A percentile compares a stretch with the other conserved stretches of the same genome.
These are phyloP conservation scores for Lucilia sericata DNA, from an alignment of 1,140 invertebrate species.

Conservation along the genomic window DNA sequence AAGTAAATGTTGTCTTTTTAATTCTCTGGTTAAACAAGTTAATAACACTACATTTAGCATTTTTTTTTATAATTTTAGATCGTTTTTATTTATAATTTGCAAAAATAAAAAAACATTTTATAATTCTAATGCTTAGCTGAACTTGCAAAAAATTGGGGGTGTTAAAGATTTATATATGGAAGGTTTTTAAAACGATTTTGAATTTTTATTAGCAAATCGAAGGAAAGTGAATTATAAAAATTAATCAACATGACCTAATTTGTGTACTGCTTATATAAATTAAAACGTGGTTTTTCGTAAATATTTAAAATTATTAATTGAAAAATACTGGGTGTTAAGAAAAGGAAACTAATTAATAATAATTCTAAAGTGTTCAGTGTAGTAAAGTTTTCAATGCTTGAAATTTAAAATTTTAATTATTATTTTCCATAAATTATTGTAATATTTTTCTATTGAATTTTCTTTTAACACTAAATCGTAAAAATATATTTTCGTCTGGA, in stretches of 20 bases:
- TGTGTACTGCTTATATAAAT: too few species aligned
- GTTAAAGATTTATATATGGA: neutral
- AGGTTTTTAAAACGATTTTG: neutral
- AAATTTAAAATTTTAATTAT: too few species aligned
- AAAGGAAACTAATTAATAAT: too few species aligned
- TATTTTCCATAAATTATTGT: too few species aligned
- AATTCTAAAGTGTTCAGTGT: too few species aligned
- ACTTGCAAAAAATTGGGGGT: neutral
- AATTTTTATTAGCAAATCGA: neutral
- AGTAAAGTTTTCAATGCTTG: too few species aligned
- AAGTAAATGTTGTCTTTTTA: neutral
- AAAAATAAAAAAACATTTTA: neutral
- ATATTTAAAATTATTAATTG: too few species aligned
- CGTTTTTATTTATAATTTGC: neutral
- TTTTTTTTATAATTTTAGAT: neutral
- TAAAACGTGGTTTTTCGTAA: too few species aligned
- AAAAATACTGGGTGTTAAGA: too few species aligned
- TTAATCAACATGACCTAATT: too few species aligned
- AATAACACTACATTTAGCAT: neutral
- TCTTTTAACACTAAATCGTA: neutral
- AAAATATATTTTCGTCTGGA: neutral
- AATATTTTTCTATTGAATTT: too few species aligned
- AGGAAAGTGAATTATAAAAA: too few species aligned
- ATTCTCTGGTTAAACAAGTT: neutral
- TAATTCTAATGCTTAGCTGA: neutral